Conservation (phyloP, 2,797 vertebrate species). For the Lateolabrax maculatus region DNA sequence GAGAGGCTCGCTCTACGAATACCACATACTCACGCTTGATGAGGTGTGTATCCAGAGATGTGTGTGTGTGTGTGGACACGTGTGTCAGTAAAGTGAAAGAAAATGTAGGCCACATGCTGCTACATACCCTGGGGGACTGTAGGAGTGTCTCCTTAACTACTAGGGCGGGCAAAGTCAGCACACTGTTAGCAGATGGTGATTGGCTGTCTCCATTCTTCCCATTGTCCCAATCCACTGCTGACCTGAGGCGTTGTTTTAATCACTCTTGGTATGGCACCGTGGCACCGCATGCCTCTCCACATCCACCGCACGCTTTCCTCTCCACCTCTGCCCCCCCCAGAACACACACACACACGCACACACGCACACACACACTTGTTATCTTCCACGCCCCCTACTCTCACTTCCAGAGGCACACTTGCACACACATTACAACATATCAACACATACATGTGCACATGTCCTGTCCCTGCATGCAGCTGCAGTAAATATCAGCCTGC, state of each 20-base stretch:
- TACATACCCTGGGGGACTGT: slow-evolving; percentile 40
- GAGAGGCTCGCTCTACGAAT: slow-evolving; percentile 1
- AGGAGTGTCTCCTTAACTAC: slow-evolving; percentile 71
- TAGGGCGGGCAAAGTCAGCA: slow-evolving; percentile 68
- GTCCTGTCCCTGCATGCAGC: slow-evolving; percentile 42
- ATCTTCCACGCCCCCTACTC: slow-evolving; percentile 2
- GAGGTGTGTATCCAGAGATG: slow-evolving; percentile 36
- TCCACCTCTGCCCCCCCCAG: not conserved
- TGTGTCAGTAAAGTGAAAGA: slow-evolving; percentile 45
- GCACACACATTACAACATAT: slow-evolving; percentile 20
- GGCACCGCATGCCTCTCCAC: slow-evolving; percentile 30
- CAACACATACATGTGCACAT: slow-evolving; percentile 12
- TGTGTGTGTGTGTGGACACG: slow-evolving; percentile 3
- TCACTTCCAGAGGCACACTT: slow-evolving; percentile 16
- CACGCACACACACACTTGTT: slow-evolving; percentile 37
- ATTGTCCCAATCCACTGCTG: slow-evolving; percentile 65
- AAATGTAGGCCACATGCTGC: slow-evolving; percentile 61
- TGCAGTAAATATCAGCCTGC: slow-evolving; percentile 45
- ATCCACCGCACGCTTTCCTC: slow-evolving; percentile 37
- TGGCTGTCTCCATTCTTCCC: slow-evolving; percentile 66
- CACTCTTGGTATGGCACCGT: slow-evolving; percentile 62
- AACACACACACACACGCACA: too few relatives aligned
- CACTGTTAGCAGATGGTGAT: slow-evolving; percentile 67
- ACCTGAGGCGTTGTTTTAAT: slow-evolving; percentile 81
- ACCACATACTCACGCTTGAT: slow-evolving; percentile 3